phyloP scores from a whole-genome alignment of 2,888 invertebrate genomes.

The Dione juno region DNA sequence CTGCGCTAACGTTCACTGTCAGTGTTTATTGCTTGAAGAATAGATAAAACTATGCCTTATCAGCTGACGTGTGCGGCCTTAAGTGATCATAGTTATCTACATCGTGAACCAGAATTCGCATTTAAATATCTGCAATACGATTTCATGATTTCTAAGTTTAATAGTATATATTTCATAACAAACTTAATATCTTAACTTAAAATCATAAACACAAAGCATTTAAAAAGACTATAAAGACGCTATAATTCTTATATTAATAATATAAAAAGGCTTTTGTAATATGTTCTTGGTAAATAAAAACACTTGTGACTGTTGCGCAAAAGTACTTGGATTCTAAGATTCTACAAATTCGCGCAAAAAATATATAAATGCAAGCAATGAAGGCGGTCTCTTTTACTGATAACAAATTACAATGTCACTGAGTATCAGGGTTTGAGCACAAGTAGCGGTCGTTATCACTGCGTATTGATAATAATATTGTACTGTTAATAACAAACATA shows the following conservation, averaged over 20 bases:
- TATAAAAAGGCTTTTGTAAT: background rate
- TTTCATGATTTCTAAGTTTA: background rate
- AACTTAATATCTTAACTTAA: too few relatives aligned
- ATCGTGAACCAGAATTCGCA: slow-evolving; percentile 31
- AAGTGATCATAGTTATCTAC: slow-evolving; percentile 36
- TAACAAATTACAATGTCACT: slow-evolving; percentile 62
- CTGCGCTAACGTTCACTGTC: slow-evolving; percentile 36
- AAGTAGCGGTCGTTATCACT: slow-evolving; percentile 47
- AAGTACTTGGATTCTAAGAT: background rate
- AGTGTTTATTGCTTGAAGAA: slow-evolving; percentile 39
- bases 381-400: slow-evolving; percentile 21
- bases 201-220: too few relatives aligned
- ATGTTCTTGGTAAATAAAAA: background rate
- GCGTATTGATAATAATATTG: slow-evolving; percentile 20
- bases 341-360: slow-evolving; percentile 6
- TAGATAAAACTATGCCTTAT: slow-evolving; percentile 37
- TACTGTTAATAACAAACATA: background rate
- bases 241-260: background rate
- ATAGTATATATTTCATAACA: background rate
- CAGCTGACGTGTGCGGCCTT: slow-evolving; percentile 38
- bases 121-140: slow-evolving; percentile 16
- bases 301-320: background rate
- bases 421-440: slow-evolving; percentile 60
- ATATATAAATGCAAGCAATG: background rate
- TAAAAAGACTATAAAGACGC: too few relatives aligned